phyloP scores from a whole-genome alignment of 1,140 invertebrate genomes.

The Drosophila auraria region DNA sequence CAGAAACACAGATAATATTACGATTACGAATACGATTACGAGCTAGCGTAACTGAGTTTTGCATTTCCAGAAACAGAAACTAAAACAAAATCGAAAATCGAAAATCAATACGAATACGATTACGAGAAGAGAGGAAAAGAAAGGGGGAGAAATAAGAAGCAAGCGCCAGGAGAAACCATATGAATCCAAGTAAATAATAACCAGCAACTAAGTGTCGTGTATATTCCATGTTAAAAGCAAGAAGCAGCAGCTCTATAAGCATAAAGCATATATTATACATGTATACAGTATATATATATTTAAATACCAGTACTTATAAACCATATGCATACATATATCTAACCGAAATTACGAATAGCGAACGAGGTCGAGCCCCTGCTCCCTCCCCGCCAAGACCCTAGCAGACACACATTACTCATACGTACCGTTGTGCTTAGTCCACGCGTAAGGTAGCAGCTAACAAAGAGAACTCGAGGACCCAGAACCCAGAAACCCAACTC shows the following conservation, averaged over 20 bases:
- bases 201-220: conserved; percentile 77
- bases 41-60: conserved; percentile 69
- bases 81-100: conserved; percentile 4
- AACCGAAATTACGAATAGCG: conserved; percentile 55
- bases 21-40: conserved; percentile 58
- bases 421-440: conserved; percentile 61
- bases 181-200: conserved; percentile 62
- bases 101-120: conserved; percentile 15
- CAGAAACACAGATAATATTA: conserved; percentile 35
- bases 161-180: conserved; percentile 20
- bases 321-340: conserved; percentile 57
- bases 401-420: conserved; percentile 44
- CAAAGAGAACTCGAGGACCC: conserved; percentile 37
- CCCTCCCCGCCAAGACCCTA: conserved; percentile 30
- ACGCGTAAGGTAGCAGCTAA: conserved; percentile 37
- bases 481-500: conserved; percentile 19
- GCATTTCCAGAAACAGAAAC: conserved; percentile 56
- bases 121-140: conserved; percentile 2
- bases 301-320: conserved; percentile 55
- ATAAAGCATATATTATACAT: conserved; percentile 62
- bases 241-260: conserved; percentile 50
- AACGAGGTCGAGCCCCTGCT: conserved; percentile 15
- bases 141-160: neutral
- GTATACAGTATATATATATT: conserved; percentile 45
- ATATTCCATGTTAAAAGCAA: conserved; percentile 70